A percentile compares a stretch with the other conserved stretches of the same genome.
Conservation (phyloP, 2,888 invertebrate genomes). For the Rugalucina vietnamica region DNA sequence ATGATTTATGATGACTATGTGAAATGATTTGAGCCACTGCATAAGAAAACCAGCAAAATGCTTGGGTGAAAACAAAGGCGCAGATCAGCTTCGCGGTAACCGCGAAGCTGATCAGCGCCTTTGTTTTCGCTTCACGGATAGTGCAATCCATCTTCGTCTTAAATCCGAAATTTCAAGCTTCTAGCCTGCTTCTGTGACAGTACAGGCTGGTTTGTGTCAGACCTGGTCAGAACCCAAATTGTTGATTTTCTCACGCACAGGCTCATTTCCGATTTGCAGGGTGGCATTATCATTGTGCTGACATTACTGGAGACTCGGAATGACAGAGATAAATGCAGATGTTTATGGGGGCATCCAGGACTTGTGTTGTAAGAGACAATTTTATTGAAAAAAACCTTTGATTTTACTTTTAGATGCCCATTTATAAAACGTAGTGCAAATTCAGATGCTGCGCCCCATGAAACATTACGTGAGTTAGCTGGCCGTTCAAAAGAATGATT, state of each 20-base stretch:
- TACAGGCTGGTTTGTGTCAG: neutral
- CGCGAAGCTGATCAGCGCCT: neutral
- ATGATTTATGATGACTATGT: too few relatives aligned
- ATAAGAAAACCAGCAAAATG: too few relatives aligned
- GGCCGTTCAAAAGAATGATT: too few relatives aligned
- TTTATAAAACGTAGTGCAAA: too few relatives aligned
- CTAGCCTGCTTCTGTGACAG: neutral
- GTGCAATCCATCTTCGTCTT: neutral
- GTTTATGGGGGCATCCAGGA: conserved; percentile 39
- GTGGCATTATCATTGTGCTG: conserved; percentile 37
- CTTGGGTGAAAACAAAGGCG: too few relatives aligned
- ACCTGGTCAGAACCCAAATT: neutral
- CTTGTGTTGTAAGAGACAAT: conserved; percentile 49
- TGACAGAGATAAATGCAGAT: conserved; percentile 8
- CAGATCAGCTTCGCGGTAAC: too few relatives aligned
- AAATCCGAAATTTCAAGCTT: neutral
- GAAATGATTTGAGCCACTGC: too few relatives aligned
- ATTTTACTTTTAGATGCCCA: too few relatives aligned
- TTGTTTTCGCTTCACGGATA: neutral
- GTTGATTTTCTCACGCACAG: neutral
- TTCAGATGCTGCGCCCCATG: too few relatives aligned
- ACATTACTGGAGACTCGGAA: conserved; percentile 46
- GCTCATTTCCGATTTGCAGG: conserved; percentile 16
- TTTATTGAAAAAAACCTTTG: too few relatives aligned
- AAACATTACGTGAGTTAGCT: too few relatives aligned